phyloP scores from a whole-genome alignment of 2,797 vertebrate species.

The Triplophysa yarkandensis region DNA sequence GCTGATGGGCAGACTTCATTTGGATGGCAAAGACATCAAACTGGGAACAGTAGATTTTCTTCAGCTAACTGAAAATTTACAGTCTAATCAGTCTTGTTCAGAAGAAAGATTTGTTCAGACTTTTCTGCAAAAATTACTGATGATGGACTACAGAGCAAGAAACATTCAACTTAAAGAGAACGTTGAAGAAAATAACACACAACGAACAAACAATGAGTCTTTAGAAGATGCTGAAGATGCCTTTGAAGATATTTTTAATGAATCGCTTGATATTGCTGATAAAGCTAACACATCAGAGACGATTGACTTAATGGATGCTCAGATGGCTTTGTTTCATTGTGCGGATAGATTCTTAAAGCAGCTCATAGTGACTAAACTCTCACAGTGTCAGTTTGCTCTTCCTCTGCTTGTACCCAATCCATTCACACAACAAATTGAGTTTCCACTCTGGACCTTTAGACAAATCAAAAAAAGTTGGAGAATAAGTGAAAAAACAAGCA shows the following conservation, averaged over 20 bases:
- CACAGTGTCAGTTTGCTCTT: conserved; percentile 73
- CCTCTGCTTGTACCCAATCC: conserved; percentile 77
- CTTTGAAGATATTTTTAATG: neutral
- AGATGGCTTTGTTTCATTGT: conserved; percentile 65
- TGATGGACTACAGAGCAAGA: conserved; percentile 40
- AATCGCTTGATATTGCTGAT: neutral
- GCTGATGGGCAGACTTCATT: conserved; percentile 42
- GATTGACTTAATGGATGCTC: conserved; percentile 47
- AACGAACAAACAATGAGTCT: conserved; percentile 39
- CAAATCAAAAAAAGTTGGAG: conserved; percentile 69
- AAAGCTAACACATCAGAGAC: neutral
- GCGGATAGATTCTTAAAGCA: conserved; percentile 68
- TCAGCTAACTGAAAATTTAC: conserved; percentile 4
- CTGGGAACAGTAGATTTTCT: conserved; percentile 24
- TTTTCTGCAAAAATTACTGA: conserved; percentile 36
- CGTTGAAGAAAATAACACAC: neutral
- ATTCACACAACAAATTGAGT: conserved; percentile 61
- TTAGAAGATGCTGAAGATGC: neutral
- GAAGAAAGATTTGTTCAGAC: conserved; percentile 12
- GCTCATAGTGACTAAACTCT: conserved; percentile 63
- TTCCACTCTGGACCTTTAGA: conserved; percentile 71
- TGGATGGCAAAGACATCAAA: neutral
- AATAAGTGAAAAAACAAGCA: conserved; percentile 35
- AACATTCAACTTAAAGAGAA: neutral
- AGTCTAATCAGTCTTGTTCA: neutral